Base-by-base conservation (phyloP, 92 coral and sea anemone genomes). In the Porites evermanni region DNA sequence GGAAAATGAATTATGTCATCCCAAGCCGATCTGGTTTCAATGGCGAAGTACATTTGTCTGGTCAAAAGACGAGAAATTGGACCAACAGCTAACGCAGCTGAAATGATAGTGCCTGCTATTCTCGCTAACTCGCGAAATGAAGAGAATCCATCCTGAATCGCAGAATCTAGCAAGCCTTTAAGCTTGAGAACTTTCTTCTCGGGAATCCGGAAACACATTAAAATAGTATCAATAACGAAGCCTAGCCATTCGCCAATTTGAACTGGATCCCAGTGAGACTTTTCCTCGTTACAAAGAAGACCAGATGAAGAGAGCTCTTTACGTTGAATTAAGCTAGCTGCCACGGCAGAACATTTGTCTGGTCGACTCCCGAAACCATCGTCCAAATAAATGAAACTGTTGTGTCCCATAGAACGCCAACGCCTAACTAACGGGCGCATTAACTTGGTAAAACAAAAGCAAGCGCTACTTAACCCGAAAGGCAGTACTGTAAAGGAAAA, bases 21-120 rank as follows among this genome's bases (percentile, higher is more conserved):
- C 96, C 91, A 93, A 0, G 72, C 71, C 9, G 79, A 77, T 61
- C 92, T 79, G 54, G 81, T 11, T 77, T 88, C 92, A 6, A 88
- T 83, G 56, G 88, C 71, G 32, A 87, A 77, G 83, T 92, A 92
- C 90, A 89, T 89, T 60, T 89, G 90, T n/a, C 90, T 75, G 60
- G 95, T 89, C 9, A 85, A 77, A 63, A 92, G 85, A 21, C 92
- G 88, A 50, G 83, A 76, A 44, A 89, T 47, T 32, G 88, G 91
- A 12, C 82, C 91, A 50, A 90, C 87, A 8, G 89, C 90, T 12
- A 88, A 64, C 1, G 89, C 61, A 7, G 56, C 67, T 52, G 94
- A 83, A 17, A 83, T 84, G 21, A 88, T 76, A 10, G 82, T 26
- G 29, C 29, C 29, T 26, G 29, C 29, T 26, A 0, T 26, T 26